Base-by-base conservation (phyloP, 2,797 vertebrate genomes). In the Ibycter americanus region DNA sequence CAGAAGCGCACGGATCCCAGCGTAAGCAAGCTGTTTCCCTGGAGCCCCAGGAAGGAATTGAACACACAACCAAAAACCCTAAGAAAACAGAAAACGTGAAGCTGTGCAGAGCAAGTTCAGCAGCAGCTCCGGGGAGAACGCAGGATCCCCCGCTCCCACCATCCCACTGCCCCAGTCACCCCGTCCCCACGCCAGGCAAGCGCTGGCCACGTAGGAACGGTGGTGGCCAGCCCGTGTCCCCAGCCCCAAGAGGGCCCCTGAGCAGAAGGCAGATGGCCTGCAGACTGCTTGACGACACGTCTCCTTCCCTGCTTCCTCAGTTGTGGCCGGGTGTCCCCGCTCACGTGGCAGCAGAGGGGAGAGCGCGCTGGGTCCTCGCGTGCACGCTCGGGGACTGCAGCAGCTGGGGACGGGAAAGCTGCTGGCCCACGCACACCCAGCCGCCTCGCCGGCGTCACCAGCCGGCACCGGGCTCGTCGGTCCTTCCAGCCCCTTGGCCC, bases 91-190 rank as follows among this genome's bases (percentile, higher is more conserved):
- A 87, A 87, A 77, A 77, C 0, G 1, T 1, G 22, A 78, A 46
- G 54, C 68, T 47, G 32, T 6, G 25, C 73, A 29, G 73, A 66
- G 34, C 49, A 83, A 70, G 4, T 4, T 61, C 1, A 4, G 83
- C 22, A 86, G 44, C 6, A 44, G 61, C n/a, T 46, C 54, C 1
- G 8, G 19, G 38, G 34, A 72, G 12, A 76, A 68, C 66, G 34
- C 0, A 6, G 13, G 25, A 46, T 58, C 54, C 65, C 42, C 38
- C 26, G 54, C 3, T 8, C 34, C 26, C 72, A 12, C 0, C 0
- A 34, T 67, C 56, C 44, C 58, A 19, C 27, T 0, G 4, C 19
- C 36, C 21, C 78, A 26, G 26, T 12, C 42, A 15, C n/a, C 13
- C 51, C 0, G 0, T 40, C 32, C 29, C 56, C 0, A 0, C 36